Evolutionary conservation across 2,888 invertebrate genomes (phyloP), one percentile per base, ranked within the genome.

Genomic region (Octonoba sinensis): DNA sequence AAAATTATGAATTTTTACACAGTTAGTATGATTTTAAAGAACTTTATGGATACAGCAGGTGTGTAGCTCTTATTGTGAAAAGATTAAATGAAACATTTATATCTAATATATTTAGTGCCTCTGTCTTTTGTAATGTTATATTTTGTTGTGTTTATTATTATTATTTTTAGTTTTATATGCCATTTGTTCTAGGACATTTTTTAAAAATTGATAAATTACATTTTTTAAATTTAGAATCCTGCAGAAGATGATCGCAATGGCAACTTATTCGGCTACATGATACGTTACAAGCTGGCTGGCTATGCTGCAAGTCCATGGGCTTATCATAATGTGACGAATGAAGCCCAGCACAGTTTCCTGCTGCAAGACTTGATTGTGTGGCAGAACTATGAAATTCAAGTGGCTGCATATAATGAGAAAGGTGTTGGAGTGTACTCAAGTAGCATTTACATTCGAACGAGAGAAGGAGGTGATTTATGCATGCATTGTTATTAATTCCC

Each of bases 331-430:
- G 95, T 97, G 20, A 96, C 96, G 0, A 96, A 97, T 88, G 96
- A 96, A 88, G 95, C 95, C 0, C 95, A 96, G 87, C 92, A 96
- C 86, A 96, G 95, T 88, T 96, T 93, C 87, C 91, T 96, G 1
- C 95, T 99, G 73, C 92, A 94, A 86, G 97, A 97, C 87, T 90
- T 99, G 84, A 98, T 98, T 81, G 97, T 97, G 0, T 99, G 97
- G 97, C 96, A 97, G 88, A 96, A 97, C 89, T 99, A 99, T 87
- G 93, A 96, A 72, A 93, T 99, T 0, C 96, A 96, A 90, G 96
- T 99, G 81, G 97, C 99, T 0, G 97, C 98, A 0, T 99, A 94
- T 88, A 99, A 99, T 88, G 95, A 96, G 86, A 96, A 97, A 90
- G 99, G 99, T 0, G 93, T 96, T 3, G 99, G 99, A 0, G 93